phyloP scores from a whole-genome alignment of 2,888 invertebrate genomes.

The Drosophila tripunctata region DNA sequence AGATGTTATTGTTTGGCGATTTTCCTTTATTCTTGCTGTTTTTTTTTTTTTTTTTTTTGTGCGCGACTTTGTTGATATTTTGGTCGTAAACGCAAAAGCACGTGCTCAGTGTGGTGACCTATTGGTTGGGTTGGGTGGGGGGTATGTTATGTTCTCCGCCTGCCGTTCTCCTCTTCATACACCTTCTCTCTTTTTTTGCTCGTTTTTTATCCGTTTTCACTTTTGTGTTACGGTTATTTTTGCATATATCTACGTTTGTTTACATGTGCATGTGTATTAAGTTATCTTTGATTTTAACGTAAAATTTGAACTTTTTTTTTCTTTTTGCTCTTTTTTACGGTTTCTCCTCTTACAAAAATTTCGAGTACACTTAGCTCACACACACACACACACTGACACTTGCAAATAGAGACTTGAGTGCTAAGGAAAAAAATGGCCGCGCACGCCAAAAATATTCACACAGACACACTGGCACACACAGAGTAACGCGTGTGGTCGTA shows the following conservation, averaged over 20 bases:
- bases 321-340: constrained; percentile 43
- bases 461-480: too few species aligned
- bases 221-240: constrained; percentile 22
- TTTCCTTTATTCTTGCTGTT: constrained; percentile 14
- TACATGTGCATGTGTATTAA: constrained; percentile 28
- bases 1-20: constrained; percentile 33
- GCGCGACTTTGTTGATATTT: constrained; percentile 42
- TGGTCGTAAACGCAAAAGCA: constrained; percentile 46
- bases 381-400: constrained; percentile 40
- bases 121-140: constrained; percentile 6
- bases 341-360: constrained; percentile 54
- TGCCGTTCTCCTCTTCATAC: constrained; percentile 15
- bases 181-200: constrained; percentile 10
- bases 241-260: constrained; percentile 22
- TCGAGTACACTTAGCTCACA: constrained; percentile 49
- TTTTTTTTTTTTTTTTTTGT: constrained; percentile 18
- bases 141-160: constrained; percentile 13
- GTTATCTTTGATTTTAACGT: constrained; percentile 17
- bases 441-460: constrained; percentile 79
- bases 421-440: constrained; percentile 82
- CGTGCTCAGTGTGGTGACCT: constrained; percentile 53
- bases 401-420: constrained; percentile 42
- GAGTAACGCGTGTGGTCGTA: constrained; percentile 30
- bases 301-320: constrained; percentile 37
- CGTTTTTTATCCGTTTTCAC: constrained; percentile 41